Evolutionary conservation across 1,140 invertebrate genomes (phyloP).

Genomic region (Ostrea denselamellosa): DNA sequence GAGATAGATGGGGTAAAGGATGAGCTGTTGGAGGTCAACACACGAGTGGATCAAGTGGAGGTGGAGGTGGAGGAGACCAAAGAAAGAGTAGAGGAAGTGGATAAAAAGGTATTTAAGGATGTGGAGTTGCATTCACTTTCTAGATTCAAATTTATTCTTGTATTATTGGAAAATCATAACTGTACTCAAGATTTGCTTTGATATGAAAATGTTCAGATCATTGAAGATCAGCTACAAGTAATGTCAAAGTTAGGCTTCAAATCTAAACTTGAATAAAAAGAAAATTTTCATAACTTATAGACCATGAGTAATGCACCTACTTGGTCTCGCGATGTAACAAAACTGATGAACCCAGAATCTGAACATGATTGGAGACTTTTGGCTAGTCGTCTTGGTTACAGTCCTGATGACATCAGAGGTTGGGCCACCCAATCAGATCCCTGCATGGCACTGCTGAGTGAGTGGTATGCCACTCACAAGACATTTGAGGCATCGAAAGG

Average conservation of each 20-base stretch:
- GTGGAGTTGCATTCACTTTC: neutral
- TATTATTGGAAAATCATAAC: neutral
- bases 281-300: slow-evolving; percentile 52
- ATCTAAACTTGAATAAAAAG: neutral
- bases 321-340: slow-evolving; percentile 72
- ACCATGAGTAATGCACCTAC: slow-evolving; percentile 71
- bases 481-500: slow-evolving; percentile 71
- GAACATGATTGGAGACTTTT: slow-evolving; percentile 73
- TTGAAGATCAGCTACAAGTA: neutral
- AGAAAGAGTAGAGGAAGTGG: slow-evolving; percentile 70
- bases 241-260: no score
- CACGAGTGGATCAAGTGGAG: slow-evolving; percentile 66
- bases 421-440: slow-evolving; percentile 73
- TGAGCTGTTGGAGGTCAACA: slow-evolving; percentile 61
- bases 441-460: slow-evolving; percentile 73
- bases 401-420: slow-evolving; percentile 69
- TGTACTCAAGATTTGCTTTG: neutral
- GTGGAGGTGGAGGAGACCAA: slow-evolving; percentile 67
- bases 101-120: slow-evolving; percentile 65
- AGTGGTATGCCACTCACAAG: slow-evolving; percentile 76
- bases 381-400: slow-evolving; percentile 71
- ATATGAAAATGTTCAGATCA: neutral
- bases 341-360: slow-evolving; percentile 67
- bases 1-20: slow-evolving; percentile 63
- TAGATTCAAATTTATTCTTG: neutral